phyloP scores from a whole-genome alignment of 2,797 vertebrate species.

The Carapus acus region DNA sequence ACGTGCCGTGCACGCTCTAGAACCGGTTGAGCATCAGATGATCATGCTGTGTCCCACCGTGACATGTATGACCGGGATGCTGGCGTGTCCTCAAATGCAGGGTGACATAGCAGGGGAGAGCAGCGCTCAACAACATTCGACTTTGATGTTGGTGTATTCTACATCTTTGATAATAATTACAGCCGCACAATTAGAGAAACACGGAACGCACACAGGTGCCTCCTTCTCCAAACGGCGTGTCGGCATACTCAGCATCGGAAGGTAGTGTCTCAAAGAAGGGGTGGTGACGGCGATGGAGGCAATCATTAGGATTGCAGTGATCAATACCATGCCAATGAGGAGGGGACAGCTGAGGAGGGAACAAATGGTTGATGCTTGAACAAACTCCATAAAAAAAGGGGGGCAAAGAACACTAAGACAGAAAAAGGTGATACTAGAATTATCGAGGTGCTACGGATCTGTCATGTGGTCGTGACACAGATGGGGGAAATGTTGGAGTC shows the following conservation, averaged over 20 bases:
- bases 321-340: conserved; percentile 12
- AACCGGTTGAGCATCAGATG: no score
- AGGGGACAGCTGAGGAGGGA: conserved; percentile 15
- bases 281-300: conserved; percentile 29
- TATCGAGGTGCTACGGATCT: conserved; percentile 1
- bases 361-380: conserved; percentile 30
- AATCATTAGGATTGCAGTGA: conserved; percentile 26
- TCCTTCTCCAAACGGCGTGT: conserved; percentile 24
- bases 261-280: conserved; percentile 30
- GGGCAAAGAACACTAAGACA: not conserved
- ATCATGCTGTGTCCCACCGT: no score
- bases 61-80: no score
- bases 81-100: no score
- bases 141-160: no score
- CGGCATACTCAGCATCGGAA: conserved; percentile 30
- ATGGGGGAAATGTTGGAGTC: conserved; percentile 14
- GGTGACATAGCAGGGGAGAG: no score
- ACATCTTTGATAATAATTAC: not conserved
- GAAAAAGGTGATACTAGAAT: conserved; percentile 1
- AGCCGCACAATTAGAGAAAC: no score
- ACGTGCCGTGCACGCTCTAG: no score
- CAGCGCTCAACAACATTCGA: no score
- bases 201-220: not conserved
- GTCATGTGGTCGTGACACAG: conserved; percentile 4
- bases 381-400: conserved; percentile 18